Evolutionary conservation across 64 coral and sea anemone species (phyloP).

Genomic region (Stichodactyla helianthus): DNA sequence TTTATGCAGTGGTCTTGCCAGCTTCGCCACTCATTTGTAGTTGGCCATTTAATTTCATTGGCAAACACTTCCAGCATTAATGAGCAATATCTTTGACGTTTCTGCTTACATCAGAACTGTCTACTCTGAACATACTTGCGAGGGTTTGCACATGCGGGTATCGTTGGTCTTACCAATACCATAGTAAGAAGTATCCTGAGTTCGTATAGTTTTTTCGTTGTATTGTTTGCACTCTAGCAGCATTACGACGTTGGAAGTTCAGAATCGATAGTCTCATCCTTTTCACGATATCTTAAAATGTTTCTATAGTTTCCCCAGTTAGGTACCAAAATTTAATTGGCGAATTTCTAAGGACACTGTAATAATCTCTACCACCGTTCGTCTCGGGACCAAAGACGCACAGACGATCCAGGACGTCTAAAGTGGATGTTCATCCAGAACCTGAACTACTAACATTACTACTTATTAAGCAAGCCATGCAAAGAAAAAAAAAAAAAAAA

Average conservation of each 20-base stretch:
- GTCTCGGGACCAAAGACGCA: not conserved
- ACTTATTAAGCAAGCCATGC: not conserved
- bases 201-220: too few relatives aligned
- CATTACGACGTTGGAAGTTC: too few relatives aligned
- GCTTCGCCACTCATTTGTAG: conserved; percentile 9
- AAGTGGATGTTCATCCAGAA: not conserved
- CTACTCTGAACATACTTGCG: conserved; percentile 1
- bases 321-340: too few relatives aligned
- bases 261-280: too few relatives aligned
- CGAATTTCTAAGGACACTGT: too few relatives aligned
- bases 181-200: too few relatives aligned
- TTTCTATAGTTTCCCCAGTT: too few relatives aligned
- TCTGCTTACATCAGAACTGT: not conserved
- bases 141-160: not conserved
- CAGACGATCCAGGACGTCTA: not conserved
- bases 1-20: too few relatives aligned
- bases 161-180: not conserved
- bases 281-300: too few relatives aligned
- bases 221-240: too few relatives aligned
- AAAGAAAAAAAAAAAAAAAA: too few relatives aligned
- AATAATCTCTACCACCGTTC: too few relatives aligned
- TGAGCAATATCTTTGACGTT: conserved; percentile 6
- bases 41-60: conserved; percentile 3
- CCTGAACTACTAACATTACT: not conserved
- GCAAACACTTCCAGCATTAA: not conserved